phyloP scores from a whole-genome alignment of 2,113 vertebrate species.

The Elaphurus davidianus region DNA sequence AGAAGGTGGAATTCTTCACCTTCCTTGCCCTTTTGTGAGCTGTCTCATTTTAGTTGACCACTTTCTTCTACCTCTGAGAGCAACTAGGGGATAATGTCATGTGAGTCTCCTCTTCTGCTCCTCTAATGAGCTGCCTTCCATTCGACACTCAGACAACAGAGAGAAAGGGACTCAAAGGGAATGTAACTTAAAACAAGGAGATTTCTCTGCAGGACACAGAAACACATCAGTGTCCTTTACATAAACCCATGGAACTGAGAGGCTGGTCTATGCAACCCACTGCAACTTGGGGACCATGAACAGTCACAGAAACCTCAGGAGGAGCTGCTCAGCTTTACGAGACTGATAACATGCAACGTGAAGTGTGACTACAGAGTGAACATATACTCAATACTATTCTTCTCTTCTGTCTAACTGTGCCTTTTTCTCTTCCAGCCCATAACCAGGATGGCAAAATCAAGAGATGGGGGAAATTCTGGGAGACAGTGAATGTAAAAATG shows the following conservation, averaged over 20 bases:
- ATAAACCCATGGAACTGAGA: not conserved
- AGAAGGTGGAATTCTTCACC: constrained; percentile 16
- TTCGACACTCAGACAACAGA: not conserved
- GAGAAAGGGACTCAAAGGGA: not conserved
- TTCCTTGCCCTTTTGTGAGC: not conserved
- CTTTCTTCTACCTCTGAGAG: not conserved
- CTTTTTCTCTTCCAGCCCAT: not conserved
- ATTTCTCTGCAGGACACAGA: not conserved
- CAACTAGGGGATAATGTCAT: not conserved
- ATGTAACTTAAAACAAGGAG: not conserved
- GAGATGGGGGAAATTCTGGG: not conserved
- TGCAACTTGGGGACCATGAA: not conserved
- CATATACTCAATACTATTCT: fast-evolving
- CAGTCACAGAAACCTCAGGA: not conserved
- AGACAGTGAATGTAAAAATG: not conserved
- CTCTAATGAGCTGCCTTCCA: not conserved
- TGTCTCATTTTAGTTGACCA: not conserved
- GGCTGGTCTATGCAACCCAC: not conserved
- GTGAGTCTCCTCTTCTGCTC: not conserved
- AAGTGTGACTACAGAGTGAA: not conserved
- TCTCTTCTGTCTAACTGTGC: too few relatives aligned
- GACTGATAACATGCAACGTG: too few relatives aligned
- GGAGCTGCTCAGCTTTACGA: not conserved
- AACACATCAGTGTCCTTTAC: not conserved
- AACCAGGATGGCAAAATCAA: not conserved